Evolutionary conservation across 2,113 vertebrate genomes (phyloP).

Genomic region (Mesitornis unicolor): DNA sequence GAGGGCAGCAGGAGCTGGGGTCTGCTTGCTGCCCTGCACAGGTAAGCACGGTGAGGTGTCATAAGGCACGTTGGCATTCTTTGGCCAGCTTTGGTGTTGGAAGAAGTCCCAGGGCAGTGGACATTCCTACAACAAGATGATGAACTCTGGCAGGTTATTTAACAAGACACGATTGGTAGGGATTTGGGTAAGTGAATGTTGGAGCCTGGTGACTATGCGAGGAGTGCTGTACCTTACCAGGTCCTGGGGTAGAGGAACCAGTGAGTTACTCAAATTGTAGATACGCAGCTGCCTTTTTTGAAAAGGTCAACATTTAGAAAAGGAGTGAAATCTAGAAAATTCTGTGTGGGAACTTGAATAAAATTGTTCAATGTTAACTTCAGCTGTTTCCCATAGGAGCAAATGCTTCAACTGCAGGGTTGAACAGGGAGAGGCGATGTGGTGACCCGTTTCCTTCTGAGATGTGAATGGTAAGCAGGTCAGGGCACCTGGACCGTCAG

Average conservation of each 20-base stretch:
- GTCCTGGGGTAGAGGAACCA: background rate
- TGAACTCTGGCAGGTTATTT: background rate
- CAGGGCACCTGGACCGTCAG: background rate
- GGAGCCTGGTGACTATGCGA: background rate
- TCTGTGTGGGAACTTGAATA: slow-evolving; percentile 19
- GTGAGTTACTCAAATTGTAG: background rate
- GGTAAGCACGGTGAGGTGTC: background rate
- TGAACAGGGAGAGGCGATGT: slow-evolving; percentile 25
- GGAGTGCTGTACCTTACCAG: background rate
- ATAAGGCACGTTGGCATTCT: background rate
- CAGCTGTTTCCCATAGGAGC: slow-evolving; percentile 44
- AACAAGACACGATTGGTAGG: background rate
- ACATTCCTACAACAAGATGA: background rate
- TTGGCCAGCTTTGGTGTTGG: background rate
- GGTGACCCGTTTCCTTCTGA: slow-evolving; percentile 29
- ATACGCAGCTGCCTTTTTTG: background rate
- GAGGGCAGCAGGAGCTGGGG: background rate
- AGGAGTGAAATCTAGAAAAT: background rate
- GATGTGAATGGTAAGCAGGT: background rate
- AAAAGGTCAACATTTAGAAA: background rate
- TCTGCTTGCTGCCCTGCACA: background rate
- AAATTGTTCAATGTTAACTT: slow-evolving; percentile 35
- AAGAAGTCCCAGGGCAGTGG: background rate
- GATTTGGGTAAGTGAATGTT: background rate
- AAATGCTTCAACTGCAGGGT: background rate